Evolutionary conservation across 2,888 invertebrate species (phyloP).

Genomic region (Neoascia interrupta): DNA sequence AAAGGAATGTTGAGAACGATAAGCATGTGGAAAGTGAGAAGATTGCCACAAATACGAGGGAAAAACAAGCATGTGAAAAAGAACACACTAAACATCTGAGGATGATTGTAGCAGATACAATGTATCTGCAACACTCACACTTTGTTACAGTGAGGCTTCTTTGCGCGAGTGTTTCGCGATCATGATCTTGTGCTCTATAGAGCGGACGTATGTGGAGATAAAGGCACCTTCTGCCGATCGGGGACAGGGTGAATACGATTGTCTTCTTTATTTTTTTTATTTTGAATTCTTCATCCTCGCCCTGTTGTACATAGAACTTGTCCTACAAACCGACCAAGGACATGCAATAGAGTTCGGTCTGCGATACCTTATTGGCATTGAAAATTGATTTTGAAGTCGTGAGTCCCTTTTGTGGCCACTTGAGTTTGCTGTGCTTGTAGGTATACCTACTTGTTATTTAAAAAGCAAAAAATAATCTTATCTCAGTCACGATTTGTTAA

Average conservation of each 20-base stretch:
- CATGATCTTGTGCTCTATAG: slow-evolving; percentile 58
- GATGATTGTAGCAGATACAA: slow-evolving; percentile 23
- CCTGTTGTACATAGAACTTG: slow-evolving; percentile 31
- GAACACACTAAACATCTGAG: slow-evolving; percentile 26
- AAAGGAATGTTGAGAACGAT: slow-evolving; percentile 59
- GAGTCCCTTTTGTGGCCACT: slow-evolving; percentile 28
- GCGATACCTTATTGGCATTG: slow-evolving; percentile 56
- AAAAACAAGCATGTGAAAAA: neutral
- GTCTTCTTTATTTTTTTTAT: neutral
- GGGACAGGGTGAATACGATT: slow-evolving; percentile 13
- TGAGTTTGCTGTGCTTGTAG: slow-evolving; percentile 12
- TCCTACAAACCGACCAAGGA: slow-evolving; percentile 53
- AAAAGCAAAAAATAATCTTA: slow-evolving; percentile 38
- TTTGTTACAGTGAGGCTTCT: neutral
- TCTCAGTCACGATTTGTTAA: slow-evolving; percentile 58
- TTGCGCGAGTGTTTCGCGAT: slow-evolving; percentile 37
- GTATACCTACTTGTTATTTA: no score
- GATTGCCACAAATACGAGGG: slow-evolving; percentile 44
- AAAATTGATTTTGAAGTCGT: slow-evolving; percentile 56
- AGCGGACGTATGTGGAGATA: no score
- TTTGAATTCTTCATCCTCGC: slow-evolving; percentile 19
- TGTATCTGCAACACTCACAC: slow-evolving; percentile 23
- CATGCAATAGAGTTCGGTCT: neutral
- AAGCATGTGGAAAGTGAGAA: slow-evolving; percentile 67
- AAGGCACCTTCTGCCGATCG: neutral